Conservation (phyloP, 1,140 invertebrate genomes). For the Nymphalis io region DNA sequence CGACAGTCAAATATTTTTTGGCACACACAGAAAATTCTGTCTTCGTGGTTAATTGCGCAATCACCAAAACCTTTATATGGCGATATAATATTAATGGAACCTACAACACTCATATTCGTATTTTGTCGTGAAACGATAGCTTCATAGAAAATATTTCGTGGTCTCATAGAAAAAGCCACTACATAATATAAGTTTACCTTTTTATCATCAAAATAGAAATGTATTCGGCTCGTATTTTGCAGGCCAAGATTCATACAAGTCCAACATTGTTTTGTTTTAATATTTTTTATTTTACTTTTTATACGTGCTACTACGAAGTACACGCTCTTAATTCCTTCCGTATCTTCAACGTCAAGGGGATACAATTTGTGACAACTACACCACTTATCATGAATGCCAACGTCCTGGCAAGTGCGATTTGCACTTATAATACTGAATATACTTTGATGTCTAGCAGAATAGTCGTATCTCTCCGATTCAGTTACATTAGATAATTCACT, state of each 20-base stretch:
- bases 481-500: constrained; percentile 64
- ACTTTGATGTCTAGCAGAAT: constrained; percentile 85
- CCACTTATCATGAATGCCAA: constrained; percentile 89
- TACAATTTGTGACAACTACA: constrained; percentile 85
- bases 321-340: constrained; percentile 55
- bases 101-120: constrained; percentile 43
- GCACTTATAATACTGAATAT: constrained; percentile 84
- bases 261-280: constrained; percentile 57
- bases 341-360: constrained; percentile 54
- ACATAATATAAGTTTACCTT: constrained; percentile 59
- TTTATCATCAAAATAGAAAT: constrained; percentile 61
- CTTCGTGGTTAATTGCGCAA: constrained; percentile 49
- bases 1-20: constrained; percentile 40
- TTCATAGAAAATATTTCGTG: constrained; percentile 61
- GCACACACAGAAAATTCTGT: constrained; percentile 68
- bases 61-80: constrained; percentile 53
- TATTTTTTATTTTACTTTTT: constrained; percentile 41
- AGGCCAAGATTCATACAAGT: constrained; percentile 48
- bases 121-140: constrained; percentile 50
- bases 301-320: constrained; percentile 50
- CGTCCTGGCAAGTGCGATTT: constrained; percentile 87
- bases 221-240: constrained; percentile 54
- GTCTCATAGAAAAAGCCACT: constrained; percentile 58
- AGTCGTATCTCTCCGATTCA: constrained; percentile 66
- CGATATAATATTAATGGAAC: constrained; percentile 57